Evolutionary conservation across 2,888 invertebrate genomes (phyloP).

Genomic region (Bellardia pandia): DNA sequence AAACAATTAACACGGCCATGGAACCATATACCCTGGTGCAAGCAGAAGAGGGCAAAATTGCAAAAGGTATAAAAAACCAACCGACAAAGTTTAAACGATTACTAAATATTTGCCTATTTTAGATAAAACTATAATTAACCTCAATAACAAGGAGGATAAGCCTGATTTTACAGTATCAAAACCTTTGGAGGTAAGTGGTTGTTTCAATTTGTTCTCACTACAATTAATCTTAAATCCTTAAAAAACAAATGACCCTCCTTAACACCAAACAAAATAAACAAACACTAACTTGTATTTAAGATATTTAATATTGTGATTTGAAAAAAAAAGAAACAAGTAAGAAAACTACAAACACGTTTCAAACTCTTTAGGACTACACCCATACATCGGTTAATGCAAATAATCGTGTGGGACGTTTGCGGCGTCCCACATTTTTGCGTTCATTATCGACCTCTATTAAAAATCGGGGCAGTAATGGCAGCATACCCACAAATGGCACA

Average conservation of each 20-base stretch:
- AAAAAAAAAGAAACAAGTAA: slow-evolving; percentile 28
- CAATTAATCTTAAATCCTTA: neutral
- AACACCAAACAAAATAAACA: neutral
- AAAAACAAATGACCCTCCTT: neutral
- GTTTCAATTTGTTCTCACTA: neutral
- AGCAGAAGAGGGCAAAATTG: slow-evolving; percentile 87
- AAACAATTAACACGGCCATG: slow-evolving; percentile 79
- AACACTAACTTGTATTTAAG: slow-evolving; percentile 26
- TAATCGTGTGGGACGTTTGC: slow-evolving; percentile 81
- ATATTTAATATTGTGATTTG: slow-evolving; percentile 5
- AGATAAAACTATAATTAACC: slow-evolving; percentile 48
- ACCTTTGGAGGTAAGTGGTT: slow-evolving; percentile 67
- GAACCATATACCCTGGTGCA: slow-evolving; percentile 82
- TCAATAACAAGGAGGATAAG: slow-evolving; percentile 30
- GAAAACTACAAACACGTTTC: slow-evolving; percentile 65
- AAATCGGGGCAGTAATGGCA: slow-evolving; percentile 80
- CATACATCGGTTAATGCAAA: slow-evolving; percentile 70
- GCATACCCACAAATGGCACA: slow-evolving; percentile 78
- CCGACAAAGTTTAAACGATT: neutral
- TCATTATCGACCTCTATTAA: slow-evolving; percentile 81
- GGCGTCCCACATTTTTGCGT: slow-evolving; percentile 83
- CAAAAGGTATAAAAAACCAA: slow-evolving; percentile 76
- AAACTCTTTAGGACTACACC: slow-evolving; percentile 65
- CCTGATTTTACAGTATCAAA: slow-evolving; percentile 57
- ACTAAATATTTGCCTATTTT: neutral